Base-by-base conservation (phyloP, 2,888 invertebrate genomes). In the Mythimna ferrago region DNA sequence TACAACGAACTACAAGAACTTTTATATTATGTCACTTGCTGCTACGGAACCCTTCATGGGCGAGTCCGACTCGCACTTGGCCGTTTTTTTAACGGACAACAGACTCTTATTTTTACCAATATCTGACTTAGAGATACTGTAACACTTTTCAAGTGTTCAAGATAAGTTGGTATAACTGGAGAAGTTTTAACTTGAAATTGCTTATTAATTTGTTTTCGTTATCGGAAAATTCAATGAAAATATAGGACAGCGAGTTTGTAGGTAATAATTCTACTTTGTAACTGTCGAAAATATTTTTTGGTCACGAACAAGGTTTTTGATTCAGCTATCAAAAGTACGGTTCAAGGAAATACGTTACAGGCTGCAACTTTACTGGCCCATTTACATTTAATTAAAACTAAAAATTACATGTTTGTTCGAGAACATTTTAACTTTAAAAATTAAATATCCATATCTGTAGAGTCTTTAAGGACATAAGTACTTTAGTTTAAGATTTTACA, bases 331-430 rank as follows among this genome's bases (percentile, higher is more conserved):
- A 14, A 11, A 11, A 5, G 32, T 32, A 32, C 2, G 3, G 2
- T 32, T 32, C 5, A 32, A 3, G 1, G 4, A 32, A 32, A 9
- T 38, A 38, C 9, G 7, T 38, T 38, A 38, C 6, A 35, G 58
- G 6, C 9, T 14, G 10, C 2, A 53, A 14, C 41, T 35, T 26
- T 11, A 0, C 5, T 2, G n/a, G 11, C 16, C 16, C 6, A 26
- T 64, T 38, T 38, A 56, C 38, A 48, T 72, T 63, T 26, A 48
- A 73, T 2, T 41, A 41, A 48, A 16, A 16, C 16, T 44, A 44
- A 19, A 51, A 38, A 38, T 7, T 6, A 38, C 7, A 38, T 6
- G 7, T 38, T 38, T 1, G 35, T 35, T 26, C 26, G 26, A 26
- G 26, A 26, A 26, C 26, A 26, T 26, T 26, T 26, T 26, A 26